phyloP scores from a whole-genome alignment of 92 coral and sea anemone species.

The Porites evermanni region DNA sequence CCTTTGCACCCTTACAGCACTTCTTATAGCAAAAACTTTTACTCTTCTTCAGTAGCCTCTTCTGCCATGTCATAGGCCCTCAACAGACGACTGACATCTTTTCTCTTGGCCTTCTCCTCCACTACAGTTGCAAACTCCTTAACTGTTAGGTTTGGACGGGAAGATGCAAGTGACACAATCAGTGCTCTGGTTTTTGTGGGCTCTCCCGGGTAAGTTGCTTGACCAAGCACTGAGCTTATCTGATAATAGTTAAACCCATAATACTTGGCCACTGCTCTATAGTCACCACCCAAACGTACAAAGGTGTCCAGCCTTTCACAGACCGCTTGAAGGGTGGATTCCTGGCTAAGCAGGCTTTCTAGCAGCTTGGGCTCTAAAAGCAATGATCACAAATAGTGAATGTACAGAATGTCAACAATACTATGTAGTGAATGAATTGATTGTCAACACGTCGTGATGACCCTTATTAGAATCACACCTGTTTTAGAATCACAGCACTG shows the following conservation, averaged over 20 bases:
- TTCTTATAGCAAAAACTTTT: too few species aligned
- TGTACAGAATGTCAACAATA: too few species aligned
- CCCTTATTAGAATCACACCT: too few species aligned
- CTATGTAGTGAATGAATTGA: too few species aligned
- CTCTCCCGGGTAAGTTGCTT: not conserved
- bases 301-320: constrained; percentile 18
- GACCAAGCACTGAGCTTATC: not conserved
- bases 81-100: constrained; percentile 26
- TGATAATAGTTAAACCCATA: not conserved
- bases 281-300: not conserved
- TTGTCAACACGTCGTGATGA: too few species aligned
- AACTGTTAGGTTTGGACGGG: constrained; percentile 22
- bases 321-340: not conserved
- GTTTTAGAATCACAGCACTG: too few species aligned
- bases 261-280: not conserved
- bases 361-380: constrained; percentile 11
- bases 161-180: constrained; percentile 16
- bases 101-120: constrained; percentile 18
- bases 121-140: constrained; percentile 30
- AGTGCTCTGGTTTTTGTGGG: constrained; percentile 34
- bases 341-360: constrained; percentile 1
- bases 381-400: too few species aligned
- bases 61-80: not conserved
- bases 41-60: not conserved
- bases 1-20: too few species aligned